These are phyloP conservation scores for Pseudomugil gertrudae DNA, from an alignment of 2,797 vertebrate genomes.

Conservation along the genomic window DNA sequence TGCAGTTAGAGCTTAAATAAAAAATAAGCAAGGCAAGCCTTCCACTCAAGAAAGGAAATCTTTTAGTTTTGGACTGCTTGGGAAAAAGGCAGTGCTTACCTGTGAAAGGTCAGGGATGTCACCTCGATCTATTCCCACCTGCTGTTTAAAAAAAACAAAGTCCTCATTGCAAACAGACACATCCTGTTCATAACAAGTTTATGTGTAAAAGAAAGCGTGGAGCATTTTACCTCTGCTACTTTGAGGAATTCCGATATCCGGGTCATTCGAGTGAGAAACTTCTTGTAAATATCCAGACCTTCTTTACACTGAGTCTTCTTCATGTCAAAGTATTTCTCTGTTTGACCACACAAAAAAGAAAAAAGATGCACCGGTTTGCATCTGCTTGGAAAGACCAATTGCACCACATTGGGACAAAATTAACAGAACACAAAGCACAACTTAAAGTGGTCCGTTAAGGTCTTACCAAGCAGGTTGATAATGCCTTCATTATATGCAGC, in stretches of 20 bases:
- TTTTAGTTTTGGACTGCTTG: not conserved
- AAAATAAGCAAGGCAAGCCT: slow-evolving; percentile 11
- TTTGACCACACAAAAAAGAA: slow-evolving; percentile 14
- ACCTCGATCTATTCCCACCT: slow-evolving; percentile 98
- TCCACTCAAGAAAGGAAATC: not conserved
- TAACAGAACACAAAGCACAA: not conserved
- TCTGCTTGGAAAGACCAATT: not conserved
- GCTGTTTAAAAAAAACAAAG: slow-evolving; percentile 78
- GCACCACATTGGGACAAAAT: not conserved
- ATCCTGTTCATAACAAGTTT: not conserved
- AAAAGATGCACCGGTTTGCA: not conserved
- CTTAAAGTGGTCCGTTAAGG: not conserved
- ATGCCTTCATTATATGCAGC: slow-evolving; percentile 99
- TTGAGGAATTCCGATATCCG: slow-evolving; percentile 99
- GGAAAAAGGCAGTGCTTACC: slow-evolving; percentile 77
- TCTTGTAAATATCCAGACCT: slow-evolving; percentile 98
- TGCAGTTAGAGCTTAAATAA: slow-evolving; percentile 28
- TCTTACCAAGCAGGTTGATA: slow-evolving; percentile 96
- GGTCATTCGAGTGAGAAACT: slow-evolving; percentile 98
- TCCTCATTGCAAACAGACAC: too few species aligned
- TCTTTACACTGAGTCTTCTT: slow-evolving; percentile 99
- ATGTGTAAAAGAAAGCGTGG: not conserved
- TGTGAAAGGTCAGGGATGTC: slow-evolving; percentile 99
- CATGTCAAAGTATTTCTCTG: slow-evolving; percentile 99
- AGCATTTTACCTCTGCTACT: slow-evolving; percentile 93